Evolutionary conservation across 2,113 vertebrate species (phyloP).

Genomic region (Grus americana): DNA sequence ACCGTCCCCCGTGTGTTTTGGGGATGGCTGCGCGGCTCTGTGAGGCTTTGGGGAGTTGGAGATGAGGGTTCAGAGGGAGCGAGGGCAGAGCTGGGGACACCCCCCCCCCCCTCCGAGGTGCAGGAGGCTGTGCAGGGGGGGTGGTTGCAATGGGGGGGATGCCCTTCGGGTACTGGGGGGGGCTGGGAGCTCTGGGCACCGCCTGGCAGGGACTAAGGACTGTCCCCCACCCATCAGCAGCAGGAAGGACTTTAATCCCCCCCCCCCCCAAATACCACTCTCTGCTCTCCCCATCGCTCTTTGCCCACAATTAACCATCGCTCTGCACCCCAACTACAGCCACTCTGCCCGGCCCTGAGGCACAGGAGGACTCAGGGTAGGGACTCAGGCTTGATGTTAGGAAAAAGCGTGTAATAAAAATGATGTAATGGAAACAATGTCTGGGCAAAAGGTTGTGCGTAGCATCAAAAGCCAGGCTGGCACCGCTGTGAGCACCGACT

Average conservation of each 20-base stretch:
- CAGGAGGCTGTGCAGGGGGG: background rate
- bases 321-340: background rate
- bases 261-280: too few species aligned
- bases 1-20: background rate
- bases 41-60: background rate
- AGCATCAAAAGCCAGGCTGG: background rate
- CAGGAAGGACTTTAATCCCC: background rate
- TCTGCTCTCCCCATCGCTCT: background rate
- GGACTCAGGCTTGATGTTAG: background rate
- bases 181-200: background rate
- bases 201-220: background rate
- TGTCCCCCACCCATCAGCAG: background rate
- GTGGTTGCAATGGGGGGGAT: background rate
- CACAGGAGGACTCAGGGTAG: background rate
- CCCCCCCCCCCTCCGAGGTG: background rate
- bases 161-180: background rate
- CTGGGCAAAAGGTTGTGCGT: background rate
- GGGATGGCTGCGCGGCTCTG: background rate
- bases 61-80: background rate
- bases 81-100: background rate
- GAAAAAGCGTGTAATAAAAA: constrained; percentile 39
- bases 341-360: background rate
- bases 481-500: fast-evolving
- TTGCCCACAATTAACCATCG: too few species aligned
- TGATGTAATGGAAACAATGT: background rate